phyloP scores from a whole-genome alignment of 2,797 vertebrate species.

The Typhlichthys subterraneus region DNA sequence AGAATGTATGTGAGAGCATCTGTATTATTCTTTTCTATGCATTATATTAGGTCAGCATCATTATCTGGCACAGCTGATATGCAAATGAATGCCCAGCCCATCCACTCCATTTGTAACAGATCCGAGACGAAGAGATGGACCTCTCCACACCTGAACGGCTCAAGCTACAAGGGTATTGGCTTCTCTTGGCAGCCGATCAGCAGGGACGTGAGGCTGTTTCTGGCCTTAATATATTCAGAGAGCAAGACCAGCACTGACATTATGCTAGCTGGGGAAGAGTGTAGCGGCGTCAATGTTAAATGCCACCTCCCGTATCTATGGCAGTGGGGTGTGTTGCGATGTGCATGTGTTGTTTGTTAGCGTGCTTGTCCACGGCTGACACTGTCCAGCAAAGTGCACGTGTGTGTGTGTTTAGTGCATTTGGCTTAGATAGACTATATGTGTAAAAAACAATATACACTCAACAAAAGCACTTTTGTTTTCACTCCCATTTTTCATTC shows the following conservation, averaged over 20 bases:
- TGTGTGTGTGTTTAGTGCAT: constrained; percentile 3
- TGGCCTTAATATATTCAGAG: constrained; percentile 55
- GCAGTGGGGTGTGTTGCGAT: constrained; percentile 50
- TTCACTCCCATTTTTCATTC: too few species aligned
- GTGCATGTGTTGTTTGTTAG: constrained; percentile 24
- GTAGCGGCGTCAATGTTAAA: constrained; percentile 64
- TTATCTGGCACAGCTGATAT: too few species aligned
- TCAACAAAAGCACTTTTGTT: too few species aligned
- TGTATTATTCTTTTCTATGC: too few species aligned
- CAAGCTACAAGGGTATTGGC: too few species aligned
- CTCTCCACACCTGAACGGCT: too few species aligned
- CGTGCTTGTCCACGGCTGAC: constrained; percentile 1
- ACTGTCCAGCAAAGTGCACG: neutral
- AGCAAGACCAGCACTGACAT: constrained; percentile 74
- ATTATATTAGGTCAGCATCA: too few species aligned
- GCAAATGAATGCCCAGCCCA: too few species aligned
- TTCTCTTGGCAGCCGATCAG: constrained; percentile 17
- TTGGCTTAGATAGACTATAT: too few species aligned
- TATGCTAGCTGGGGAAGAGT: constrained; percentile 59
- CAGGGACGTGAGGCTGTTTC: constrained; percentile 52
- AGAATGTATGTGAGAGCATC: too few species aligned
- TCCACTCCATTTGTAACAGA: too few species aligned
- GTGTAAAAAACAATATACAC: neutral
- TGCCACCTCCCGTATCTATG: constrained; percentile 68
- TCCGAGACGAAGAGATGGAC: too few species aligned